Evolutionary conservation across 2,113 vertebrate genomes (phyloP).

Genomic region (Bostrychus sinensis): DNA sequence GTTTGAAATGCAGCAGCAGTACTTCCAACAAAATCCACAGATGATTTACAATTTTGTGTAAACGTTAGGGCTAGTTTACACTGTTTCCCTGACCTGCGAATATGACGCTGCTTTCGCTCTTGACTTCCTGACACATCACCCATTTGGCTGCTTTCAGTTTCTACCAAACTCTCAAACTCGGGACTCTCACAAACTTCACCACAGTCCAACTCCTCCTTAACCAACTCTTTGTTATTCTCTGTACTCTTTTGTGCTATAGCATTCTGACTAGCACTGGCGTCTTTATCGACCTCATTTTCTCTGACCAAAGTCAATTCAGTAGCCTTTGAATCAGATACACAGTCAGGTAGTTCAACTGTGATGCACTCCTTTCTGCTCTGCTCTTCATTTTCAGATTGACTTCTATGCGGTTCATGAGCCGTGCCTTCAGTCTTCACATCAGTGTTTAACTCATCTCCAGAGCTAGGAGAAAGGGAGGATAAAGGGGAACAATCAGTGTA

Average conservation of each 20-base stretch:
- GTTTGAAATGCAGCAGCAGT: constrained; percentile 16
- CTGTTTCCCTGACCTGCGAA: constrained; percentile 75
- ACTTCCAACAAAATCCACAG: constrained; percentile 17
- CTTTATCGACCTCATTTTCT: constrained; percentile 11
- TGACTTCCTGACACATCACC: constrained; percentile 33
- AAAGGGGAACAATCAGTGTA: constrained; percentile 27
- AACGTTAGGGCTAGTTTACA: constrained; percentile 87
- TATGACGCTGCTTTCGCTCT: constrained; percentile 72
- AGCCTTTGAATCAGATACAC: constrained; percentile 77
- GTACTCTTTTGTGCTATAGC: background rate
- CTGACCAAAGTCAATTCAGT: constrained; percentile 57
- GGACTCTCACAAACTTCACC: constrained; percentile 30
- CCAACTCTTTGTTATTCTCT: background rate
- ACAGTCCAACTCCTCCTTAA: constrained; percentile 13
- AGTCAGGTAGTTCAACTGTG: constrained; percentile 68
- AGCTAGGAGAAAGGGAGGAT: constrained; percentile 24
- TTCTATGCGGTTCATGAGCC: constrained; percentile 18
- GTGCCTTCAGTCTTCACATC: constrained; percentile 10
- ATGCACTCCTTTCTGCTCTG: background rate
- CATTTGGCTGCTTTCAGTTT: constrained; percentile 36
- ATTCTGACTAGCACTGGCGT: constrained; percentile 25
- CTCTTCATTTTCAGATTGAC: constrained; percentile 24
- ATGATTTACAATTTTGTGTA: constrained; percentile 66
- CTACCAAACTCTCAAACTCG: constrained; percentile 30
- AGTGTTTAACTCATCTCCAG: constrained; percentile 17